Evolutionary conservation across 2,888 invertebrate species (phyloP), one percentile per base, ranked within the genome.

Genomic region (Digitonthophagus gazella): DNA sequence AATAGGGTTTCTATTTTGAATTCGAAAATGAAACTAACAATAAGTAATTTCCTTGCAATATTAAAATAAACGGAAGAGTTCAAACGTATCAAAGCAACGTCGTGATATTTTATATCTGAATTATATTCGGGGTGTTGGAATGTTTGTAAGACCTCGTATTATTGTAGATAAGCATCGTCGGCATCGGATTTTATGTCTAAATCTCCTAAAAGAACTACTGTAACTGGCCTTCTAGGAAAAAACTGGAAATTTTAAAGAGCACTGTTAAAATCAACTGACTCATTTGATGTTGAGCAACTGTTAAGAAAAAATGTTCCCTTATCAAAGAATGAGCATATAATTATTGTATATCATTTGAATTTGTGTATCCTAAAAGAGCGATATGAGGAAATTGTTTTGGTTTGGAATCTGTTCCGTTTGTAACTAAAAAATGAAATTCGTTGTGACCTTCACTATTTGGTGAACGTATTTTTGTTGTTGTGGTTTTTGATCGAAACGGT

Each of bases 261-360:
- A n/a, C n/a, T n/a, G n/a, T n/a, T n/a, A n/a, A n/a, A n/a, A n/a
- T n/a, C n/a, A 22, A 2, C 8, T 44, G 16, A 61, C 61, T 16
- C 15, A 19, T 61, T 5, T 5, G 61, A 15, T 16, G 61, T 8
- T 16, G 90, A 0, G 88, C 90, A 0, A 90, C 90, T 0, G 89
- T 88, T 2, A 90, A 77, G 56, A 91, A 85, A 77, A 85, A 89
- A 1, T 81, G 80, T 0, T 87, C 73, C 65, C 87, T 88, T 66
- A 91, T 86, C 11, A 91, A 81, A 3, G 86, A 85, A 0, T 90
- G 91, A 0, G 90, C 90, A 74, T 90, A 91, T 3, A 74, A 74
- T 83, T 86, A 88, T 0, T 72, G 66, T 71, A 84, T 82, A 0
- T 78, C 76, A 4, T 77, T 79, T 63, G 69, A 58, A 19, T 66